Evolutionary conservation across 2,113 vertebrate genomes (phyloP).

Genomic region (Phyllopteryx taeniolatus): DNA sequence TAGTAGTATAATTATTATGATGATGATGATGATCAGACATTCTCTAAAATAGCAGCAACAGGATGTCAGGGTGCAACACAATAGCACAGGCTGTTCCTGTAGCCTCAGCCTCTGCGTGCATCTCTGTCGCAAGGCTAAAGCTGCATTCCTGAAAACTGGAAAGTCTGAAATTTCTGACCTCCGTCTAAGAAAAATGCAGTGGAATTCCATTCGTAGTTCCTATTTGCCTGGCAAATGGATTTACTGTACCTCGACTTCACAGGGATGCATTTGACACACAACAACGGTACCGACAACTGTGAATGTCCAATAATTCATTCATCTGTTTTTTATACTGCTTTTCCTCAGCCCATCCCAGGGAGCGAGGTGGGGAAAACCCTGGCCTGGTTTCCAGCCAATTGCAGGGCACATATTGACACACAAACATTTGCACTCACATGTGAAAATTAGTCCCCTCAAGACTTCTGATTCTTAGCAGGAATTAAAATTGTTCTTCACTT

Average conservation of each 20-base stretch:
- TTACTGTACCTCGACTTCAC: no score
- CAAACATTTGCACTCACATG: background rate
- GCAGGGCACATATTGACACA: no score
- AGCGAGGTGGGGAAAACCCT: background rate
- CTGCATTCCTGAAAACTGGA: constrained; percentile 29
- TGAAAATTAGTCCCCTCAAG: background rate
- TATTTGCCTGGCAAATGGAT: background rate
- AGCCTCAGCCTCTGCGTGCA: constrained; percentile 27
- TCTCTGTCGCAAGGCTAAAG: constrained; percentile 10
- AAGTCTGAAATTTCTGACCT: constrained; percentile 7
- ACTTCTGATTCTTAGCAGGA: no score
- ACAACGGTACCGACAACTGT: no score
- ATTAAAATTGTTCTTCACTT: no score
- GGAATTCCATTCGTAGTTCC: constrained; percentile 7
- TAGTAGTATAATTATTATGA: constrained; percentile 14
- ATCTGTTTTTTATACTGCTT: constrained; percentile 23
- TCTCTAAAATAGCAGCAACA: constrained; percentile 58
- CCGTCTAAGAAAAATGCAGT: no score
- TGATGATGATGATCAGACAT: constrained; percentile 45
- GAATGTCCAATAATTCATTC: background rate
- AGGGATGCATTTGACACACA: no score
- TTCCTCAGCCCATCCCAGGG: no score
- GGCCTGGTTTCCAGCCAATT: background rate
- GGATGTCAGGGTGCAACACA: constrained; percentile 69
- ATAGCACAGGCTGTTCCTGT: constrained; percentile 53